These are phyloP conservation scores for Vulpes lagopus DNA, from an alignment of 2,113 vertebrate genomes.

Conservation along the genomic window DNA sequence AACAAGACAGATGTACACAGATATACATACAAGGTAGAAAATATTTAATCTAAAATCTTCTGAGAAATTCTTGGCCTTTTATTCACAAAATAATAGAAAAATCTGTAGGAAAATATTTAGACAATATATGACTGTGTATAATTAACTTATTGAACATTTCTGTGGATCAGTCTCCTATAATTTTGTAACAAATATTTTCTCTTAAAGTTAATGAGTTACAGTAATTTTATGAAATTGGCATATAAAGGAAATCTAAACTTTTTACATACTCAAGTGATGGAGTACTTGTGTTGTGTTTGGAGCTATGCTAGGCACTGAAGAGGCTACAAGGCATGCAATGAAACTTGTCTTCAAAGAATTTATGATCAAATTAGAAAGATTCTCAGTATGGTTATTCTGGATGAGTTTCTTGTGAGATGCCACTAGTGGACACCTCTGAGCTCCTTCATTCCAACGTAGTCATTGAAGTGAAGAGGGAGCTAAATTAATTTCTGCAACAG, in stretches of 20 bases:
- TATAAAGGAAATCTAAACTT: background rate
- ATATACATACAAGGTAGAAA: background rate
- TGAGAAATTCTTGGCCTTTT: background rate
- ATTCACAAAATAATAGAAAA: background rate
- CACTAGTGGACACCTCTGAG: background rate
- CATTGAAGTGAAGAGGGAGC: background rate
- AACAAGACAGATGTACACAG: background rate
- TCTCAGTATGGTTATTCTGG: background rate
- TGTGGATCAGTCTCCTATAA: background rate
- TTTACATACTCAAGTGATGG: background rate
- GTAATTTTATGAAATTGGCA: background rate
- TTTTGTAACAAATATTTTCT: background rate
- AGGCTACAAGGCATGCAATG: background rate
- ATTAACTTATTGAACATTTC: background rate
- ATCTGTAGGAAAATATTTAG: background rate
- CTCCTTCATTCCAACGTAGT: background rate
- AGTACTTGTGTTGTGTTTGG: background rate
- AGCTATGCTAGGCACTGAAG: background rate
- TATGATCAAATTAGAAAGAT: background rate
- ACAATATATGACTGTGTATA: background rate
- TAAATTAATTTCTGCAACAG: slow-evolving; percentile 42
- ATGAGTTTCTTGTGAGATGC: background rate
- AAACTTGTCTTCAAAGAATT: background rate
- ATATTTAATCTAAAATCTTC: background rate
- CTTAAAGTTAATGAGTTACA: background rate